Evolutionary conservation across 2,888 invertebrate genomes (phyloP), one percentile per base, ranked within the genome.

Genomic region (Caenorhabditis macrosperma): DNA sequence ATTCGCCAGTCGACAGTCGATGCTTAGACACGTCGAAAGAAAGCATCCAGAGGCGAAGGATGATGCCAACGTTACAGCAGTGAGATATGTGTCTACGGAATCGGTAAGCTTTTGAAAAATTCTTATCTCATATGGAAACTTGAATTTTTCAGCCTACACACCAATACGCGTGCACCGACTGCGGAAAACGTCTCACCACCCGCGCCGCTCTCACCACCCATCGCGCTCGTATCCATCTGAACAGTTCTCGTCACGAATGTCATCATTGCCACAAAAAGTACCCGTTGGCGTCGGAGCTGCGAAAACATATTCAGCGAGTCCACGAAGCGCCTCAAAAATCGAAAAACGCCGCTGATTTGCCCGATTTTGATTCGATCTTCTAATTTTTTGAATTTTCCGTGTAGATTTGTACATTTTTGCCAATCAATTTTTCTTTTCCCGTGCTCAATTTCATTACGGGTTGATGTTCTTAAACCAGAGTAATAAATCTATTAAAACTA

Each of bases 1-100:
- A 2, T 82, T 78, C 28, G 84, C 84, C 15, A 81, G 81, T 12
- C 59, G 82, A 22, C 84, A 84, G 26, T 84, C 84, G 0, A 81
- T 82, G 71, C 38, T 81, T 26, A 63, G 84, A 52, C 84, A 84
- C 35, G 78, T 84, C 44, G 79, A 71, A 41, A 68, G 82, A 28
- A 82, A 81, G 38, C 84, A 84, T 74, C 82, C 84, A 15, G 84
- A 84, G 6, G 50, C 41, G 10, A 77, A 69, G 46, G 24, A 81
- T 24, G 78, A 80, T 59, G 55, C 69, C 5, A 48, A 38, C 12
- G 81, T 81, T 26, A 71, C 77, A 4, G 64, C 69, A 0, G 63
- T 72, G 4, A 28, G 61, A 59, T 69, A 68, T 48, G 74, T 82
- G 12, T 71, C 76, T 10, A 61, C 57, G 5, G 82, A 81, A 59